Evolutionary conservation across 2,888 invertebrate genomes (phyloP).

Genomic region (Drosophila paucipuncta): DNA sequence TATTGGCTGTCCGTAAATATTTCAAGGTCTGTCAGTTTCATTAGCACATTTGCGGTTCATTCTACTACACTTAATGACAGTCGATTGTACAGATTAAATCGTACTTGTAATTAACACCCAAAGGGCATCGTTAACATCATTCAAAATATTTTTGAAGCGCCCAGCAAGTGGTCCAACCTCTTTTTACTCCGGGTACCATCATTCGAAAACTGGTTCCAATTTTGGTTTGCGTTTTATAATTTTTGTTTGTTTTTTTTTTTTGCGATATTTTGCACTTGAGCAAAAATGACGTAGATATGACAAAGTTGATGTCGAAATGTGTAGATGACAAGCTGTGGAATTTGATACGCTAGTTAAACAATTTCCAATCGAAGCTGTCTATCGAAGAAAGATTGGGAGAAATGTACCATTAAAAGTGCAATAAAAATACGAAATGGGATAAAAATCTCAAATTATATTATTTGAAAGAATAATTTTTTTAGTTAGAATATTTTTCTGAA

Average conservation of each 20-base stretch:
- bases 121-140: constrained; percentile 81
- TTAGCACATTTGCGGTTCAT: constrained; percentile 70
- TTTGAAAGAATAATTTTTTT: not conserved
- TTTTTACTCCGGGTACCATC: constrained; percentile 42
- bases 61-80: constrained; percentile 68
- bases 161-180: constrained; percentile 48
- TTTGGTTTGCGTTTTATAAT: constrained; percentile 3
- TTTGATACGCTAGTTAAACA: constrained; percentile 24
- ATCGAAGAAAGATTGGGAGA: not conserved
- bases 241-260: not conserved
- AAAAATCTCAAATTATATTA: not conserved
- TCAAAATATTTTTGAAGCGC: constrained; percentile 60
- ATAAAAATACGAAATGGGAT: not conserved
- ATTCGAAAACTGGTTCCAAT: constrained; percentile 48
- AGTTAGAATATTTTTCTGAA: not conserved
- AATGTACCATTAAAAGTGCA: not conserved
- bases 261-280: constrained; percentile 41
- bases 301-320: constrained; percentile 21
- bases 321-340: constrained; percentile 4
- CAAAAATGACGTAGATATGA: constrained; percentile 43
- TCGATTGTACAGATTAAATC: constrained; percentile 75
- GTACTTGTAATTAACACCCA: constrained; percentile 79
- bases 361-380: not conserved
- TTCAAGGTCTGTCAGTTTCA: constrained; percentile 66
- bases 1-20: constrained; percentile 14